Conservation (phyloP, 1,140 invertebrate genomes). For the Tetragnatha versicolor region DNA sequence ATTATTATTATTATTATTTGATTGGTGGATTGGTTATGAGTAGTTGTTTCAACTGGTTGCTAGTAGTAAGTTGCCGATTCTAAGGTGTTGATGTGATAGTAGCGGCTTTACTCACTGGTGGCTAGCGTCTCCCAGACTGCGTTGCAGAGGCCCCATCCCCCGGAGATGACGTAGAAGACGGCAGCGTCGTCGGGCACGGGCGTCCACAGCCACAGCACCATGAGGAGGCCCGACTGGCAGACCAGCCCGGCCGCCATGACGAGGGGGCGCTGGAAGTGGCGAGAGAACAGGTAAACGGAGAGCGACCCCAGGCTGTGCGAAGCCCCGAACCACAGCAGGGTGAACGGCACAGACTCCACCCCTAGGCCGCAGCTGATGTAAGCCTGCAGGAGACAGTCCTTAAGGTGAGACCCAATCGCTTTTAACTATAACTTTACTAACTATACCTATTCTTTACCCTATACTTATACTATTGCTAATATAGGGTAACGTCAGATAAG, state of each 20-base stretch:
- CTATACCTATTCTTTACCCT: not conserved
- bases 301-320: constrained; percentile 63
- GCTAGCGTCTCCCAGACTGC: constrained; percentile 67
- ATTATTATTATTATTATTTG: too few relatives aligned
- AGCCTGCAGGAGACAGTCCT: constrained; percentile 61
- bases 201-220: constrained; percentile 64
- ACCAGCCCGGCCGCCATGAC: constrained; percentile 62
- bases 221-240: constrained; percentile 64
- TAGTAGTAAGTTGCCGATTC: too few relatives aligned
- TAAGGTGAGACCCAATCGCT: too few relatives aligned
- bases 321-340: constrained; percentile 64
- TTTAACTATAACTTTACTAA: too few relatives aligned
- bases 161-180: constrained; percentile 66
- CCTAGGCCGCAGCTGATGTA: constrained; percentile 65
- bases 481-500: too few relatives aligned
- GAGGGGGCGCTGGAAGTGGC: constrained; percentile 64
- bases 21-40: too few relatives aligned
- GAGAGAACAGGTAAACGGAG: constrained; percentile 62
- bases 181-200: constrained; percentile 63
- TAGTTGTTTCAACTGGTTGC: too few relatives aligned
- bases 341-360: constrained; percentile 62
- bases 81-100: too few relatives aligned
- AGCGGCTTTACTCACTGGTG: constrained; percentile 64
- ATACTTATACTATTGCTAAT: too few relatives aligned
- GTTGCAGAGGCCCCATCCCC: constrained; percentile 65